These are phyloP conservation scores for Lontra canadensis DNA, from an alignment of 2,113 vertebrate genomes.

Conservation along the genomic window DNA sequence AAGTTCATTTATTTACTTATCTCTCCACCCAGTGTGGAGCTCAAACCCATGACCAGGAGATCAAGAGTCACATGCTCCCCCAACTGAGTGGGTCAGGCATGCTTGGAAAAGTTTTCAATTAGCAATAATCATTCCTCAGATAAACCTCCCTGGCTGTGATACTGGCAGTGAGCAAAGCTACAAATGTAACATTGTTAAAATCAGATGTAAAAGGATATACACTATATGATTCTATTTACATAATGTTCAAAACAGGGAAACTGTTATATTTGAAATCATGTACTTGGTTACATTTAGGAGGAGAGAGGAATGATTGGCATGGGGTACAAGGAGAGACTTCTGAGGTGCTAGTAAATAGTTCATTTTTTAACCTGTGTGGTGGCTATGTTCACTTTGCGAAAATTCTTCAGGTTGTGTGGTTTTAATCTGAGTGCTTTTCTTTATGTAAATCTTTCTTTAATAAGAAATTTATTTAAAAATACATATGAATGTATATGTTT, in stretches of 20 bases:
- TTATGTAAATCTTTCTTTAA: background rate
- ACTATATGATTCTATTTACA: background rate
- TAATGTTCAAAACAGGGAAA: background rate
- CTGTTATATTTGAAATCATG: background rate
- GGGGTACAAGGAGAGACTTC: background rate
- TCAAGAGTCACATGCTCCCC: background rate
- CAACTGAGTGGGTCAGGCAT: background rate
- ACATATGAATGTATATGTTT: background rate
- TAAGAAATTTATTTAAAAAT: background rate
- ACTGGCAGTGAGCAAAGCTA: background rate
- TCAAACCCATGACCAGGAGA: background rate
- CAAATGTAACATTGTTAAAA: background rate
- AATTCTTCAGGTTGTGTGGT: background rate
- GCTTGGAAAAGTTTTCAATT: too few relatives aligned
- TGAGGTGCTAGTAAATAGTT: background rate
- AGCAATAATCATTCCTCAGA: too few relatives aligned
- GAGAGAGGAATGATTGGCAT: background rate
- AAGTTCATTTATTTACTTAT: background rate
- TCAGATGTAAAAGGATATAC: background rate
- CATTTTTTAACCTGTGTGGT: background rate
- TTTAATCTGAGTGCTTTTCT: background rate
- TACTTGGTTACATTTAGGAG: background rate
- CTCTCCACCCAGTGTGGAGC: background rate
- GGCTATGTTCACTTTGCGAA: background rate
- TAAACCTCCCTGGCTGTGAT: too few relatives aligned